A percentile compares a stretch with the other conserved stretches of the same genome.
Conservation (phyloP, 2,888 invertebrate genomes). For the Microctonus hyperodae region DNA sequence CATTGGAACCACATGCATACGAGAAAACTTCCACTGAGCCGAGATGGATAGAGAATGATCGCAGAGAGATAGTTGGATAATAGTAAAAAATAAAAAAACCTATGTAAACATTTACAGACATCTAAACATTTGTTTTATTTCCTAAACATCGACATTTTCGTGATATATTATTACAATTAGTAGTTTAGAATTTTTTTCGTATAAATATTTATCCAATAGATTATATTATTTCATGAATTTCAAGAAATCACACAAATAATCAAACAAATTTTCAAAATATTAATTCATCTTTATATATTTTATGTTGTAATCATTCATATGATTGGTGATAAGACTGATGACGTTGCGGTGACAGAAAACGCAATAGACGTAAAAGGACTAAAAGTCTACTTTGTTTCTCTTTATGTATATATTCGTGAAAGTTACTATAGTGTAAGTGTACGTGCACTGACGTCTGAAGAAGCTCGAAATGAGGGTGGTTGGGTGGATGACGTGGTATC, state of each 20-base stretch:
- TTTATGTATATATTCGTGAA: neutral
- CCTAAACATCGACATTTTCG: too few species aligned
- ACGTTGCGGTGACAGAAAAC: neutral
- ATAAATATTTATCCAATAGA: too few species aligned
- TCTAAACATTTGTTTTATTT: too few species aligned
- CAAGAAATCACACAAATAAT: too few species aligned
- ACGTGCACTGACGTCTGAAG: constrained; percentile 37
- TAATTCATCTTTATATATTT: too few species aligned
- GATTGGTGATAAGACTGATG: neutral
- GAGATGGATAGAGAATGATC: neutral
- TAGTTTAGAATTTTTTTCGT: too few species aligned
- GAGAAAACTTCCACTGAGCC: too few species aligned
- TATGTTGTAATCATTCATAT: neutral
- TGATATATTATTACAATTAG: too few species aligned
- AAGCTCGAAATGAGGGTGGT: constrained; percentile 38
- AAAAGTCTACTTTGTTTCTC: constrained; percentile 12
- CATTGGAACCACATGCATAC: too few species aligned
- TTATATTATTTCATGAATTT: too few species aligned
- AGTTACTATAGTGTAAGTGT: constrained; percentile 4
- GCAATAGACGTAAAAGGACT: constrained; percentile 3
- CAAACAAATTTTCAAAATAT: too few species aligned
- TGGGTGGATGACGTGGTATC: neutral
- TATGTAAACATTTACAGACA: too few species aligned
- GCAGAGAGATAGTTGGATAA: neutral
- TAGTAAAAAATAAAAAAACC: neutral